Evolutionary conservation across 2,888 invertebrate species (phyloP).

Genomic region (Scaptodrosophila latifasciaeformis): DNA sequence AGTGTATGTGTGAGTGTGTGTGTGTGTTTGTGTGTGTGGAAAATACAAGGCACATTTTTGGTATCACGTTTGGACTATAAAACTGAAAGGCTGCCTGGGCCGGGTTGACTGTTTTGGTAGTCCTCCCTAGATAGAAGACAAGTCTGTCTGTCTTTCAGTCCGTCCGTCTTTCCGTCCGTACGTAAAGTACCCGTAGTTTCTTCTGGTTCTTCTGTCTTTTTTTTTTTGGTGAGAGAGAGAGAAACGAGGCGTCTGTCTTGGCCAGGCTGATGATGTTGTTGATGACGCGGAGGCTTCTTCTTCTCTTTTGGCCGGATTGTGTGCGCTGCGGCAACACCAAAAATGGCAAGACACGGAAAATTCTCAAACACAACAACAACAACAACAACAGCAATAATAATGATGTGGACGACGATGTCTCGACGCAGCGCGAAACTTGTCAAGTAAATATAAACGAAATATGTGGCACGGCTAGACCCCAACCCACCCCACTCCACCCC

Average conservation of each 20-base stretch:
- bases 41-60: slow-evolving; percentile 46
- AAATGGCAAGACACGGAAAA: slow-evolving; percentile 48
- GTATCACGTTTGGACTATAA: slow-evolving; percentile 66
- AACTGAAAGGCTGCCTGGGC: slow-evolving; percentile 35
- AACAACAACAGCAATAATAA: slow-evolving; percentile 7
- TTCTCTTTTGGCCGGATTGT: no score
- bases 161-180: no score
- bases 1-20: neutral
- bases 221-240: no score
- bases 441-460: slow-evolving; percentile 64
- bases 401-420: slow-evolving; percentile 26
- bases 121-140: no score
- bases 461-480: slow-evolving; percentile 51
- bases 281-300: slow-evolving; percentile 57
- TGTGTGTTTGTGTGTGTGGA: neutral
- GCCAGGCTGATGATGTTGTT: slow-evolving; percentile 56
- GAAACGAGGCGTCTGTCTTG: slow-evolving; percentile 4
- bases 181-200: no score
- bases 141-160: no score
- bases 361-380: slow-evolving; percentile 1
- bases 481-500: neutral
- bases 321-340: slow-evolving; percentile 29
- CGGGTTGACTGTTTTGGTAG: no score
- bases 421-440: slow-evolving; percentile 58
- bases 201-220: no score